Base-by-base conservation (phyloP, 1,140 invertebrate species). In the Apis mellifera region DNA sequence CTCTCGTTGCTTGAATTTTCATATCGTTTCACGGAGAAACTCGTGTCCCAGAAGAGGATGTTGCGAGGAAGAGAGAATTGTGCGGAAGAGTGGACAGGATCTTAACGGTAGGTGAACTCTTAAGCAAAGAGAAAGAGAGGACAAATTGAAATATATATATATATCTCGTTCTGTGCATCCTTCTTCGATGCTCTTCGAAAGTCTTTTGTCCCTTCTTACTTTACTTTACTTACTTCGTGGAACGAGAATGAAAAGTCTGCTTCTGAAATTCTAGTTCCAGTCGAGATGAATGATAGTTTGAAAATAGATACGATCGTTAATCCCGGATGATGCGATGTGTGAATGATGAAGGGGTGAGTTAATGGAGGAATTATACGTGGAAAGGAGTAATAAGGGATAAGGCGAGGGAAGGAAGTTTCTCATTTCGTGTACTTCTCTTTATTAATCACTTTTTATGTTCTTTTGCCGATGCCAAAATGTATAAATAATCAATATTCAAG, bases 1-100 rank as follows among this genome's bases (percentile, higher is more conserved):
- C 81, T 78, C 81, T 83, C 81, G 73, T 32, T 8, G 59, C n/a
- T 11, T 13, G 82, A 78, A 76, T 82, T 82, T 76, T 82, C 79
- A 26, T 76, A 59, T n/a, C 13, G 48, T n/a, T 23, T 0, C 7
- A 26, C 54, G 54, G 73, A 12, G 64, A 42, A 82, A 59, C 15
- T 32, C n/a, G 11, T 82, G 79, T 76, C 70, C 26, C 4, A 7
- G 2, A 7, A 2, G 4, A 7, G n/a, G 19, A 12, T 8, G n/a
- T 9, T 21, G 15, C 0, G 15, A 15, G 19, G 19, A 8, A 13
- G 2, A 3, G 1, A 7, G 1, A 8, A 48, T 32, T 32, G 26
- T 17, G n/a, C 11, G n/a, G 50, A 70, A 17, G 48, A 70, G 59
- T 8, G 60, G 55, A 74, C 70, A 42, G 9, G 0, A 74, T 17